phyloP scores from a whole-genome alignment of 2,113 vertebrate species.

The Sigmodon hispidus region DNA sequence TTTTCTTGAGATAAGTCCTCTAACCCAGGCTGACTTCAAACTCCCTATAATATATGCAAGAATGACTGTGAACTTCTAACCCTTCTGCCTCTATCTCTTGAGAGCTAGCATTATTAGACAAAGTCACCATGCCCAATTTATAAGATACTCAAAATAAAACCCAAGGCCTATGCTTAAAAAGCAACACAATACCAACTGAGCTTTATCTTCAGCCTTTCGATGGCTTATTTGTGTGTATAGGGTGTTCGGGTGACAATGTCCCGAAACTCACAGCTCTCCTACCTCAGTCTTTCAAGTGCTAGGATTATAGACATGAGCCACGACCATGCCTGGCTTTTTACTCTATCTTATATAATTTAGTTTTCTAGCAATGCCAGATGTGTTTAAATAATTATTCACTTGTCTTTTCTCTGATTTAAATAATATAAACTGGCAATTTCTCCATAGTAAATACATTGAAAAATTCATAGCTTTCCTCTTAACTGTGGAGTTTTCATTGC shows the following conservation, averaged over 20 bases:
- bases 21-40: neutral
- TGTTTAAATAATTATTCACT: slow-evolving; percentile 36
- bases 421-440: slow-evolving; percentile 21
- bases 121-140: neutral
- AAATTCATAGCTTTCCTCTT: neutral
- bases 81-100: no score
- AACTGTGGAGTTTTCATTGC: neutral
- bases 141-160: neutral
- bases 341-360: slow-evolving; percentile 7
- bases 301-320: neutral
- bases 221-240: neutral
- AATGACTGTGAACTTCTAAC: neutral
- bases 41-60: neutral
- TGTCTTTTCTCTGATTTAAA: neutral
- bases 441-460: neutral
- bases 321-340: neutral
- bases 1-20: neutral
- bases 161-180: neutral
- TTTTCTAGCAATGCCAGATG: neutral
- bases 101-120: neutral
- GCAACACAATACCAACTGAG: neutral
- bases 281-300: neutral
- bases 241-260: neutral
- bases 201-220: neutral
- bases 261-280: neutral